A percentile compares a stretch with the other conserved stretches of the same genome.
These are phyloP conservation scores for Muntiacus muntjak DNA, from an alignment of 2,113 vertebrate species.

Conservation along the genomic window DNA sequence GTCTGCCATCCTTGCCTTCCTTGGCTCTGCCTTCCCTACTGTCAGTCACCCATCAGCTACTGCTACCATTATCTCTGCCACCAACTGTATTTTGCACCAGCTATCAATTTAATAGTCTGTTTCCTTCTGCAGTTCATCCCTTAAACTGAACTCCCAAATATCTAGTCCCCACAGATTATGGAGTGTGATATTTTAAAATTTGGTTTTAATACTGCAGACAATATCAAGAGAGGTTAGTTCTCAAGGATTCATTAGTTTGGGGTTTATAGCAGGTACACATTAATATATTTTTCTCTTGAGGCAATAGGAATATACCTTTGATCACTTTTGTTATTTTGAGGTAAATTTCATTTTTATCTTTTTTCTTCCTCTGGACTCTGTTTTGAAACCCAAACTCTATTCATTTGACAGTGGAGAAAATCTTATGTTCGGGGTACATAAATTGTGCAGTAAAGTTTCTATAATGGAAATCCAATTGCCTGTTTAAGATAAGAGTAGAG, in stretches of 20 bases:
- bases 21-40: background rate
- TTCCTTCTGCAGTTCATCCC: background rate
- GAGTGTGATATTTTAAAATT: slow-evolving; percentile 3
- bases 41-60: background rate
- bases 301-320: slow-evolving; percentile 17
- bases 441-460: background rate
- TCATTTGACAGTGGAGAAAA: slow-evolving; percentile 20
- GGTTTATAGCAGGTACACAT: background rate
- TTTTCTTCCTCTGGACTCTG: background rate
- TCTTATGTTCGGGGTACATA: background rate
- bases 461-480: background rate
- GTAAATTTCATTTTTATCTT: slow-evolving; percentile 14
- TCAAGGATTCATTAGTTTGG: slow-evolving; percentile 28
- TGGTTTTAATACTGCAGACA: background rate
- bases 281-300: slow-evolving; percentile 34
- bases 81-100: background rate
- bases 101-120: background rate
- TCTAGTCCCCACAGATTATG: background rate
- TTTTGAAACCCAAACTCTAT: slow-evolving; percentile 19
- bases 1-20: background rate
- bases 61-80: background rate
- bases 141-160: background rate
- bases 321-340: slow-evolving; percentile 44
- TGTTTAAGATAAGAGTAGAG: background rate
- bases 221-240: background rate